These are phyloP conservation scores for Bothrops jararaca DNA, from an alignment of 2,113 vertebrate genomes.

Conservation along the genomic window DNA sequence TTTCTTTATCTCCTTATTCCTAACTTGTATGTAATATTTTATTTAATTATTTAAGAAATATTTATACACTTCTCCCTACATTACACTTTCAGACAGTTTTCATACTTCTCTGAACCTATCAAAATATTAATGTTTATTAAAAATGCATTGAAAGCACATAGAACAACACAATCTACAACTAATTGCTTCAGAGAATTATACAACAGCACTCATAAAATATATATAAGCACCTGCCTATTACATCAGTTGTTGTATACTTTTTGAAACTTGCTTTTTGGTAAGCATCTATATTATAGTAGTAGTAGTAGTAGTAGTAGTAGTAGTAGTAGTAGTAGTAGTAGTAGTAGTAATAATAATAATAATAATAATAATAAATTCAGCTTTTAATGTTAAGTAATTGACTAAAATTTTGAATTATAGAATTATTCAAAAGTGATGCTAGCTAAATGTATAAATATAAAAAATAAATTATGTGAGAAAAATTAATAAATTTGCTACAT, in stretches of 20 bases:
- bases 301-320: no score
- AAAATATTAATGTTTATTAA: background rate
- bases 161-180: background rate
- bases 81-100: no score
- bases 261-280: background rate
- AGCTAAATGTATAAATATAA: background rate
- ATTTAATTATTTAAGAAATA: background rate
- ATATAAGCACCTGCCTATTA: background rate
- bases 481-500: background rate
- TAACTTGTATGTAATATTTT: background rate
- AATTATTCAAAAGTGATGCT: background rate
- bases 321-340: no score
- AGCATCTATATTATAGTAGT: background rate
- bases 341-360: no score
- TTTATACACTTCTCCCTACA: background rate
- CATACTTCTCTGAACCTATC: background rate
- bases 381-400: background rate
- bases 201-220: background rate
- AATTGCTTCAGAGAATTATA: background rate
- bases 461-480: background rate
- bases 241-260: background rate
- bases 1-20: background rate
- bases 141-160: background rate
- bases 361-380: background rate
- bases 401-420: background rate